A percentile compares a stretch with the other conserved stretches of the same genome.
phyloP scores from a whole-genome alignment of 2,797 vertebrate species.

The Microchirus variegatus region DNA sequence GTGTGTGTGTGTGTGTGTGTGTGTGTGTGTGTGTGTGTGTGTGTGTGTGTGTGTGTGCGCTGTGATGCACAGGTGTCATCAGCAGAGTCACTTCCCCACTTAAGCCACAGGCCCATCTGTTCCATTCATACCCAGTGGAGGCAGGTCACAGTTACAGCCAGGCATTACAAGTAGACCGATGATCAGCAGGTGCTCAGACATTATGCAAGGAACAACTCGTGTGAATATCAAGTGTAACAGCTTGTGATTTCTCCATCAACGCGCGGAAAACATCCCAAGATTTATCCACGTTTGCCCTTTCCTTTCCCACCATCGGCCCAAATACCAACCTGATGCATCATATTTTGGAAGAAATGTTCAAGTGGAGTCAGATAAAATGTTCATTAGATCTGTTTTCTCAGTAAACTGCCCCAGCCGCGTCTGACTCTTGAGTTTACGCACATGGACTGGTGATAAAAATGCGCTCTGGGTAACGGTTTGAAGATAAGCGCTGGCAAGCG shows the following conservation, averaged over 20 bases:
- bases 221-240: conserved; percentile 4
- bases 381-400: conserved; percentile 38
- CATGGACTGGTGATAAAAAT: conserved; percentile 54
- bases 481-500: conserved; percentile 53
- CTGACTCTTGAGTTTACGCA: conserved; percentile 48
- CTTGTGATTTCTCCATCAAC: conserved; percentile 1
- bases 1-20: conserved; percentile 1
- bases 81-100: conserved; percentile 44
- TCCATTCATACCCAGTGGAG: conserved; percentile 45
- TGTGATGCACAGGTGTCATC: conserved; percentile 64
- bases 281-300: conserved; percentile 35
- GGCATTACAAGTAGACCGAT: conserved; percentile 27
- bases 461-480: conserved; percentile 41
- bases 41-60: not conserved
- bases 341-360: conserved; percentile 26
- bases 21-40: not conserved
- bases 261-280: not conserved
- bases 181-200: conserved; percentile 37
- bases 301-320: not conserved
- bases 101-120: conserved; percentile 66
- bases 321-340: conserved; percentile 10
- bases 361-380: conserved; percentile 3
- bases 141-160: conserved; percentile 33
- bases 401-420: conserved; percentile 26
- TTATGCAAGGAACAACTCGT: conserved; percentile 5